Base-by-base conservation (phyloP, 2,797 vertebrate genomes). In the Moxostoma hubbsi region DNA sequence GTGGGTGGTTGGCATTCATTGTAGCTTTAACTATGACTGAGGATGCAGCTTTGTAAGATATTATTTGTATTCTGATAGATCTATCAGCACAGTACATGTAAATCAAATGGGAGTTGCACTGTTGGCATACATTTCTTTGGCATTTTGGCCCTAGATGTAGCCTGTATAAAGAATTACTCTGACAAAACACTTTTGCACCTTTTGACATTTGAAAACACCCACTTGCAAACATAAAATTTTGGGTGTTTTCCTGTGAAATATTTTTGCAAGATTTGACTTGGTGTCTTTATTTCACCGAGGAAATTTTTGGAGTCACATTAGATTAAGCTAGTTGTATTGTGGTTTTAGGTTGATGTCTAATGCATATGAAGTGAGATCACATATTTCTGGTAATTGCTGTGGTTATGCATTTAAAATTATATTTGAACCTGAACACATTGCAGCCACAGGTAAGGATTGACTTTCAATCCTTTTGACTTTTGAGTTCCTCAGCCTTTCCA, bases 1-100 rank as follows among this genome's bases (percentile, higher is more conserved):
- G 67, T 70, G 67, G 65, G 66, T 43, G 76, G 58, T 67, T 63
- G 67, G 67, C 67, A 46, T 54, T 54, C 59, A 9, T 1, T 49
- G 5, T 2, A 68, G 15, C 46, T 36, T 36, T 36, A 36, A 36
- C 36, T 77, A 16, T 51, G 18, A 70, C 7, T 9, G 47, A 45
- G 10, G 24, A 70, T 46, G 8, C 15, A n/a, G 36, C 7, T 70
- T 64, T 78, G 57, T 36, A 55, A 47, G 49, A 70, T 54, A 9
- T 46, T 63, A 24, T 46, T 24, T 62, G n/a, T 53, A 45, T 43
- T 24, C 36, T 57, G 8, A 12, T 10, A 16, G n/a, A 47, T 70
- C 75, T 46, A 11, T 61, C n/a, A 62, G 10, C 6, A 62, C 5
- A 7, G 11, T 66, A 62, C 8, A 7, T 61, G 47, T 9, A 51